Percentiles rank a stretch among this genome's conserved stretches.
phyloP scores from a whole-genome alignment of 2,888 invertebrate species.

The Cabera pusaria region DNA sequence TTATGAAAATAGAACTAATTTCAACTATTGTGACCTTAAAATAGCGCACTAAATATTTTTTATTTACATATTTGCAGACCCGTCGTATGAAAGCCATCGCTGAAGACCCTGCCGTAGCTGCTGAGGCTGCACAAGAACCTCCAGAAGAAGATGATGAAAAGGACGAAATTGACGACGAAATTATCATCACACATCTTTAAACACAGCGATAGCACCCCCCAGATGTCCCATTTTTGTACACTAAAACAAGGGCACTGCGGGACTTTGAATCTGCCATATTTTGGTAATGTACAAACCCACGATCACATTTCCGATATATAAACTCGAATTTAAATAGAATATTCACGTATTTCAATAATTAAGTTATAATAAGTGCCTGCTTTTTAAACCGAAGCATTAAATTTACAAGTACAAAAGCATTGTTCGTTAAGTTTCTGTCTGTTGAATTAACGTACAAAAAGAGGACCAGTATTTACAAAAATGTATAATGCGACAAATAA shows the following conservation, averaged over 20 bases:
- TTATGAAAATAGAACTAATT: too few relatives aligned
- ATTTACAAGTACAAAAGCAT: constrained; percentile 58
- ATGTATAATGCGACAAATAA: too few relatives aligned
- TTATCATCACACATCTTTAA: constrained; percentile 93
- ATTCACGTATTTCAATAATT: constrained; percentile 32
- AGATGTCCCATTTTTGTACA: constrained; percentile 8
- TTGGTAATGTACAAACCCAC: constrained; percentile 38
- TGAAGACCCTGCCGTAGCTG: constrained; percentile 84
- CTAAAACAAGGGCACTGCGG: constrained; percentile 1
- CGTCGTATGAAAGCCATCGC: constrained; percentile 89
- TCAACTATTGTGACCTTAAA: too few relatives aligned
- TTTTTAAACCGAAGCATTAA: constrained; percentile 36
- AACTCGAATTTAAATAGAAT: too few relatives aligned
- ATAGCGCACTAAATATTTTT: too few relatives aligned
- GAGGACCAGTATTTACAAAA: too few relatives aligned
- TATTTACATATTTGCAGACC: constrained; percentile 77
- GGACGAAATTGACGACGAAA: constrained; percentile 94
- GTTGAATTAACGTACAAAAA: too few relatives aligned
- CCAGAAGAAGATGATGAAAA: constrained; percentile 93
- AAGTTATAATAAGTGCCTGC: constrained; percentile 52
- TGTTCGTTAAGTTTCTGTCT: constrained; percentile 14
- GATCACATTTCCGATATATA: too few relatives aligned
- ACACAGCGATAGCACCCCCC: constrained; percentile 8
- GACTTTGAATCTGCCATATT: constrained; percentile 34
- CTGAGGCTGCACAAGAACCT: constrained; percentile 86